Evolutionary conservation across 2,888 invertebrate species (phyloP).

Genomic region (Clepsis dumicolana): DNA sequence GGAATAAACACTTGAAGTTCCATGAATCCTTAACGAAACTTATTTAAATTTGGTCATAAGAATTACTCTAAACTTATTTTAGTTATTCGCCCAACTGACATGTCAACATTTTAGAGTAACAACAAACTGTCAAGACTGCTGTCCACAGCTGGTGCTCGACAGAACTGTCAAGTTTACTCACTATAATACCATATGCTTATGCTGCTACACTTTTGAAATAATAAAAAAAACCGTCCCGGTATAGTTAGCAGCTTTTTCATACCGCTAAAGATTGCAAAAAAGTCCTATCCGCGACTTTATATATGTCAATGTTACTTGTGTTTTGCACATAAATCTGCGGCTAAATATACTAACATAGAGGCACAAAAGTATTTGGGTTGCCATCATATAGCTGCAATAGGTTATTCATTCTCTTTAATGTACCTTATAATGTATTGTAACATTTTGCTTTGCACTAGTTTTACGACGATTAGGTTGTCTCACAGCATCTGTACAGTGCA

Average conservation of each 20-base stretch:
- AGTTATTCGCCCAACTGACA: slow-evolving; percentile 2
- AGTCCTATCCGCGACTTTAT: too few species aligned
- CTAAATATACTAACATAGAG: neutral
- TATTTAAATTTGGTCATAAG: slow-evolving; percentile 34
- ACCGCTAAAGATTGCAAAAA: neutral
- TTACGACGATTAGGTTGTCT: neutral
- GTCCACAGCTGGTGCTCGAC: slow-evolving; percentile 2
- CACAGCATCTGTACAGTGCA: neutral
- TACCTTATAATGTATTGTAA: neutral
- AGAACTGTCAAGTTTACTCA: neutral
- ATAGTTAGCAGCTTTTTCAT: neutral
- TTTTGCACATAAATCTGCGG: neutral
- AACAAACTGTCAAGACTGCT: slow-evolving; percentile 15
- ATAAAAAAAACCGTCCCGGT: slow-evolving; percentile 11
- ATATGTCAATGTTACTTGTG: too few species aligned
- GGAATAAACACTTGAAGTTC: neutral
- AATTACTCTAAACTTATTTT: slow-evolving; percentile 28
- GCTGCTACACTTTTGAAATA: slow-evolving; percentile 1
- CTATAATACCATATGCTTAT: slow-evolving; percentile 20
- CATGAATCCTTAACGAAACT: slow-evolving; percentile 15
- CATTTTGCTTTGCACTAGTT: slow-evolving; percentile 2
- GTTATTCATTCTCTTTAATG: neutral
- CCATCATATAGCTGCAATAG: neutral
- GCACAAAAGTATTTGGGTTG: neutral
- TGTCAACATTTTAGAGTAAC: slow-evolving; percentile 17